Evolutionary conservation across 2,113 vertebrate genomes (phyloP), one percentile per base, ranked within the genome.

Genomic region (Leucosticte australis): DNA sequence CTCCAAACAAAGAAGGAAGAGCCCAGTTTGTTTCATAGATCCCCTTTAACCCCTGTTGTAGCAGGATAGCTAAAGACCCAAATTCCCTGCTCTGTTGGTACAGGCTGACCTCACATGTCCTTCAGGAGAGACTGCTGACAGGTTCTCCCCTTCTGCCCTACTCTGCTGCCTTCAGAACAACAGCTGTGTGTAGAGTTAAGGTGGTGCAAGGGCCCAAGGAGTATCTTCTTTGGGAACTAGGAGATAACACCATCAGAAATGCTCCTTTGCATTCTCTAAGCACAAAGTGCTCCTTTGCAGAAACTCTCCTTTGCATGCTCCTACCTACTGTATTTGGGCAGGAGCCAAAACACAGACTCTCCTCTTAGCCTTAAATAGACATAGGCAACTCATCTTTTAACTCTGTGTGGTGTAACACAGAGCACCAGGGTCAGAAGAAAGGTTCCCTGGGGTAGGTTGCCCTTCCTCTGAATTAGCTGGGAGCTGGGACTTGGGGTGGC

Each of bases 1-100:
- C 62, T 90, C 57, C 77, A 81, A 95, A 93, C 64, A 96, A 92
- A 95, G 76, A 47, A 82, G 76, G 65, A 94, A 27, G 69, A 93
- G 28, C 60, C 83, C 64, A 95, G 35, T 9, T n/a, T 87, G 60
- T 80, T 93, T 89, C 83, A 76, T 86, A 77, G 57, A 92, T 50
- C 26, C 71, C 89, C 88, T 83, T 86, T 84, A 78, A 92, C 78
- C 37, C 89, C 78, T 90, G 87, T 82, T 88, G 65, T 76, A 68
- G 75, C 89, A 78, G 10, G 39, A 75, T 33, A 90, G 69, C 83
- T 89, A 95, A 95, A 74, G 70, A 95, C 56, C 69, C 83, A 89
- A 95, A 96, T 89, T 79, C 78, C 63, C 52, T 35, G 71, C 78
- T 86, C 84, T 74, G n/a, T 33, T 87, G 56, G 56, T 85, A 89